Conservation (phyloP, 2,113 vertebrate species). For the Furnarius figulus region DNA sequence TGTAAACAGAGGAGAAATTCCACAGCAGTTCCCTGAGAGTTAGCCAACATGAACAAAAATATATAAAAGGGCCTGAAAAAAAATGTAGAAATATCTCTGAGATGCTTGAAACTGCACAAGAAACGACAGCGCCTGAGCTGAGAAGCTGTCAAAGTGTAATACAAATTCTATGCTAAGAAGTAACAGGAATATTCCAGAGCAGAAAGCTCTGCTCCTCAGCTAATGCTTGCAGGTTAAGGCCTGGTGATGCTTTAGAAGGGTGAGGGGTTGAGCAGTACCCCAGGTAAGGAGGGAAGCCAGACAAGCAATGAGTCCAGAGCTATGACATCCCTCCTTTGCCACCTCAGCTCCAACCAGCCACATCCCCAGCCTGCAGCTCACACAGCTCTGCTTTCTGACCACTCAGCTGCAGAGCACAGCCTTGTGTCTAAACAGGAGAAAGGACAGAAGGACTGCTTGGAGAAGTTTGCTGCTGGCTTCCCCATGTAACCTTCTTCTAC, state of each 20-base stretch:
- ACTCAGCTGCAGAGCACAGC: background rate
- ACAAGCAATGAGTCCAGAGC: background rate
- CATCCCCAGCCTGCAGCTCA: background rate
- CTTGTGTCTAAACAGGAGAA: background rate
- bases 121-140: background rate
- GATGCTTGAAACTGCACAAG: background rate
- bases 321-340: background rate
- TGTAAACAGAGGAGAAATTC: background rate
- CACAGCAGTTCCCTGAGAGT: background rate
- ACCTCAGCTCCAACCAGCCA: background rate
- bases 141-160: background rate
- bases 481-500: background rate
- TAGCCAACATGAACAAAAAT: background rate
- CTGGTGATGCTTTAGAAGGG: background rate
- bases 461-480: background rate
- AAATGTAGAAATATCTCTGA: background rate
- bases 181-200: background rate
- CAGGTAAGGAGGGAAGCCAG: background rate
- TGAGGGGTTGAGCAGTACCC: background rate
- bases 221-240: background rate
- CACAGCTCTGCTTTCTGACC: background rate
- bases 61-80: background rate
- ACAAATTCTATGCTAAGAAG: background rate
- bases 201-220: background rate
- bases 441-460: background rate